Evolutionary conservation across 2,888 invertebrate species (phyloP).

Genomic region (Orchesellides sinensis): DNA sequence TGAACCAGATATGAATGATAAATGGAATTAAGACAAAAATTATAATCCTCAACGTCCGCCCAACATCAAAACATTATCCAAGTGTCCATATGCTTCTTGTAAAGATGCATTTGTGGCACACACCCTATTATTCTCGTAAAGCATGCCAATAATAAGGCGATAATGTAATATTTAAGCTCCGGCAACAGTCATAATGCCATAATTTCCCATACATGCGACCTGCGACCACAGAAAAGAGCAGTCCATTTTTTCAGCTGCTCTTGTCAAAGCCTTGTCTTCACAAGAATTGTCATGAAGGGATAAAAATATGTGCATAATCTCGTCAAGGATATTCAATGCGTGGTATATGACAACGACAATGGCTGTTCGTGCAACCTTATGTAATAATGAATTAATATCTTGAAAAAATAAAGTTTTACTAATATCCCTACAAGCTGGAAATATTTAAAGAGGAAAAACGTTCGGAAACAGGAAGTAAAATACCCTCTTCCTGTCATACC

Average conservation of each 20-base stretch:
- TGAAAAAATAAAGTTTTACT: too few species aligned
- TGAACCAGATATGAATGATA: not conserved
- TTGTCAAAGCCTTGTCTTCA: not conserved
- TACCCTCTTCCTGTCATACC: too few species aligned
- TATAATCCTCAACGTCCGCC: slow-evolving; percentile 55
- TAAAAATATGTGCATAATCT: too few species aligned
- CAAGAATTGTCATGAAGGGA: not conserved
- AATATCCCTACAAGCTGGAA: too few species aligned
- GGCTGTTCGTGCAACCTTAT: too few species aligned
- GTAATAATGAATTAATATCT: too few species aligned
- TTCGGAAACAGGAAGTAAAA: too few species aligned
- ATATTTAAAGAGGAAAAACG: too few species aligned
- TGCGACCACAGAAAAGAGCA: slow-evolving; percentile 41
- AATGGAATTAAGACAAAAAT: not conserved
- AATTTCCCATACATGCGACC: not conserved
- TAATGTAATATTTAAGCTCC: slow-evolving; percentile 27
- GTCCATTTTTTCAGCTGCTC: slow-evolving; percentile 42
- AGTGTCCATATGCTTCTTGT: not conserved
- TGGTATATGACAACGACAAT: too few species aligned
- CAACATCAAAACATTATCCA: slow-evolving; percentile 36
- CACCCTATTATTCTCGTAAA: not conserved
- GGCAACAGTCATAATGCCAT: slow-evolving; percentile 23
- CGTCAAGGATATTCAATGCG: too few species aligned
- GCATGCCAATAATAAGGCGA: slow-evolving; percentile 17
- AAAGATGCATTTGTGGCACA: not conserved